phyloP scores from a whole-genome alignment of 2,797 vertebrate genomes.

The Enteromius fasciolatus region DNA sequence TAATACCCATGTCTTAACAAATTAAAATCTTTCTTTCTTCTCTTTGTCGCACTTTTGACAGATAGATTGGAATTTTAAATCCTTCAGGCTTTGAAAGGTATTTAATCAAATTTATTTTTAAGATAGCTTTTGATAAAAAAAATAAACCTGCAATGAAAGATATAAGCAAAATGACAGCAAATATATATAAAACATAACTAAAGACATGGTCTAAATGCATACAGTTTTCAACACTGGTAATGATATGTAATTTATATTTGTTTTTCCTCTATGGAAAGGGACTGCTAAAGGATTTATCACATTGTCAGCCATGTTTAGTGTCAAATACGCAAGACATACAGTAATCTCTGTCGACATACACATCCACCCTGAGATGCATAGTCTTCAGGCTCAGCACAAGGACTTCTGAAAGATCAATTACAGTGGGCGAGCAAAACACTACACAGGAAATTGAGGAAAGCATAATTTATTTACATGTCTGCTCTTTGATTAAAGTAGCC shows the following conservation, averaged over 20 bases:
- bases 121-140: neutral
- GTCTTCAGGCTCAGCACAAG: constrained; percentile 44
- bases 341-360: constrained; percentile 6
- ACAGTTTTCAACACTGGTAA: neutral
- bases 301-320: constrained; percentile 21
- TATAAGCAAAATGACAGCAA: neutral
- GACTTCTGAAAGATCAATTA: constrained; percentile 56
- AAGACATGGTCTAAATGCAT: neutral
- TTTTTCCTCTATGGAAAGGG: neutral
- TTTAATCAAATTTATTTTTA: constrained; percentile 1
- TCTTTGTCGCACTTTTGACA: constrained; percentile 3
- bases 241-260: neutral
- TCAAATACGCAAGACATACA: neutral
- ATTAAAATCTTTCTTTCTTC: constrained; percentile 22
- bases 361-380: constrained; percentile 11
- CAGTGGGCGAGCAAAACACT: constrained; percentile 46
- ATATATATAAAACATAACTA: neutral
- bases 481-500: constrained; percentile 64
- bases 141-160: neutral
- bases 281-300: neutral
- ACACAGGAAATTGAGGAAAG: constrained; percentile 57
- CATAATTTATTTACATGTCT: constrained; percentile 64
- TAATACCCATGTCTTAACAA: neutral
- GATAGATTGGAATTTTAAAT: constrained; percentile 11
- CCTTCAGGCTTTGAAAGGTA: neutral